Evolutionary conservation across 2,113 vertebrate species (phyloP).

Genomic region (Tor tambroides): DNA sequence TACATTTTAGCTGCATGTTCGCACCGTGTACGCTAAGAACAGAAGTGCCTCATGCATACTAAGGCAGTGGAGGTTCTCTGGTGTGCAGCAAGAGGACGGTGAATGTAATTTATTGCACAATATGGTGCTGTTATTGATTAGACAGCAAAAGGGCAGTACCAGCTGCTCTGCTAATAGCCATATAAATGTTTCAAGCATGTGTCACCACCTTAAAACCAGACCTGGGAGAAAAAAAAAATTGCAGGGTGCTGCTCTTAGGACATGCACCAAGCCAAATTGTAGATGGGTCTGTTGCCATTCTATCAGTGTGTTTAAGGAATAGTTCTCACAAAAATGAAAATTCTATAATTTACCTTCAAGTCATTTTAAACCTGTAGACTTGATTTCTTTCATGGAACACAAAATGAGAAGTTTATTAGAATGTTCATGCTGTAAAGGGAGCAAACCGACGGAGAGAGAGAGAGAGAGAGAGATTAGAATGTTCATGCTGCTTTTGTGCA

Average conservation of each 20-base stretch:
- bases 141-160: constrained; percentile 56
- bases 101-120: constrained; percentile 65
- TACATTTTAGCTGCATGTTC: constrained; percentile 44
- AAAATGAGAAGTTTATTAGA: too few species aligned
- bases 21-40: constrained; percentile 48
- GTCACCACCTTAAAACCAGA: constrained; percentile 40
- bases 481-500: too few species aligned
- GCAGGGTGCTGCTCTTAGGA: not conserved
- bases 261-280: constrained; percentile 1
- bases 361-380: too few species aligned
- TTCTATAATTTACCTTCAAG: not conserved
- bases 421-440: too few species aligned
- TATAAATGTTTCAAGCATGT: constrained; percentile 57
- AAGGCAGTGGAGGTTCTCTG: constrained; percentile 44
- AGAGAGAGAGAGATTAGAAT: too few species aligned
- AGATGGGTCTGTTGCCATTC: not conserved
- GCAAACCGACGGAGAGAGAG: too few species aligned
- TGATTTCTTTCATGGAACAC: too few species aligned
- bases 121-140: constrained; percentile 64
- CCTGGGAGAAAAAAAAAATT: not conserved
- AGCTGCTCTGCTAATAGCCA: constrained; percentile 58
- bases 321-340: not conserved
- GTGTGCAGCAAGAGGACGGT: constrained; percentile 53
- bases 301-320: not conserved
- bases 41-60: constrained; percentile 44